Conservation (phyloP, 2,113 vertebrate species). For the Antechinus stuartii region DNA sequence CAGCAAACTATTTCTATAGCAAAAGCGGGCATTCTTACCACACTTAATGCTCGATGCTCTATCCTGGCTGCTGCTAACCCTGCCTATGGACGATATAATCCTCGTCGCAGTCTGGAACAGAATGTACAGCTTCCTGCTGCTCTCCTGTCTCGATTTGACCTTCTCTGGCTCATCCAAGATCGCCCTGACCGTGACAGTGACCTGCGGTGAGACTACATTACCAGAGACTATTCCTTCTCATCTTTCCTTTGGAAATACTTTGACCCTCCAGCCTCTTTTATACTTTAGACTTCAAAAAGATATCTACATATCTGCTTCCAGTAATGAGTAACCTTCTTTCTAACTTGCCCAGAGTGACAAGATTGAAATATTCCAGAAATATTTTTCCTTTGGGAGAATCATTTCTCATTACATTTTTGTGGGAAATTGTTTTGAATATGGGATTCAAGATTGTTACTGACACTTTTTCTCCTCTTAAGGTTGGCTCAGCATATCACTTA, state of each 20-base stretch:
- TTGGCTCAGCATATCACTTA: constrained; percentile 96
- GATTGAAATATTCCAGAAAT: neutral
- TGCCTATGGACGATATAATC: constrained; percentile 93
- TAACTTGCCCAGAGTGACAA: neutral
- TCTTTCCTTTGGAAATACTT: neutral
- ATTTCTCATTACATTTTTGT: neutral
- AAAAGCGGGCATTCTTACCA: constrained; percentile 95
- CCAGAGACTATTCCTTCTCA: neutral
- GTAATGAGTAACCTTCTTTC: neutral
- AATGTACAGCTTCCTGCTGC: constrained; percentile 94
- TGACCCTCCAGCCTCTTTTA: neutral
- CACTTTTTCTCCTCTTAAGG: constrained; percentile 53
- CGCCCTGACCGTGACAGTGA: constrained; percentile 91
- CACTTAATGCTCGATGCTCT: constrained; percentile 94
- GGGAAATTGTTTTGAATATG: neutral
- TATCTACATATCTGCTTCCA: neutral
- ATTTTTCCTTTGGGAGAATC: neutral
- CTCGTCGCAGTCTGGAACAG: constrained; percentile 90
- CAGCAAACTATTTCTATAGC: constrained; percentile 97
- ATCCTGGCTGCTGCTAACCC: constrained; percentile 95
- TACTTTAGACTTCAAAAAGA: neutral
- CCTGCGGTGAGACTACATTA: constrained; percentile 82
- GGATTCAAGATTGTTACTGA: neutral
- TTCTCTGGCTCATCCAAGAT: constrained; percentile 96
- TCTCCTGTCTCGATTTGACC: constrained; percentile 93